phyloP scores from a whole-genome alignment of 2,888 invertebrate species.

The Caradrina clavipalpis region DNA sequence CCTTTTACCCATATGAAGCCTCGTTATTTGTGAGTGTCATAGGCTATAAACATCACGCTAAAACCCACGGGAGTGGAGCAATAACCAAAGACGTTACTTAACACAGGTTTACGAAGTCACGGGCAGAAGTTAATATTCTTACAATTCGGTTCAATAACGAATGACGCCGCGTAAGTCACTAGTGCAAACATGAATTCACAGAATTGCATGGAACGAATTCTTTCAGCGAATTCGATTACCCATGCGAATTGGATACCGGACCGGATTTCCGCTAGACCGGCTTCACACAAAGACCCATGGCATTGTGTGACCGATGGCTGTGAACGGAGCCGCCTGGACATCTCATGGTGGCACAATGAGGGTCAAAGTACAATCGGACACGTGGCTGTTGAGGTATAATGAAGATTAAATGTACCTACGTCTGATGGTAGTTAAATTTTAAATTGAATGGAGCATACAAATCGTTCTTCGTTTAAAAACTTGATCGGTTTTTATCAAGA shows the following conservation, averaged over 20 bases:
- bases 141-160: too few species aligned
- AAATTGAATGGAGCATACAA: not conserved
- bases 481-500: not conserved
- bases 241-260: slow-evolving; percentile 36
- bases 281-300: slow-evolving; percentile 37
- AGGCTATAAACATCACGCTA: too few species aligned
- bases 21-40: too few species aligned
- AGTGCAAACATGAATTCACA: slow-evolving; percentile 15
- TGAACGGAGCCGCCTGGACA: slow-evolving; percentile 33
- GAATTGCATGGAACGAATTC: slow-evolving; percentile 49
- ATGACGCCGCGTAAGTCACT: not conserved
- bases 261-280: slow-evolving; percentile 54
- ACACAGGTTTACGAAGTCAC: too few species aligned
- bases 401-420: slow-evolving; percentile 16
- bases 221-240: slow-evolving; percentile 50
- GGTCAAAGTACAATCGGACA: slow-evolving; percentile 45
- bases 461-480: too few species aligned
- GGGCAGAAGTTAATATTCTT: too few species aligned
- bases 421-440: not conserved
- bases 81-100: too few species aligned
- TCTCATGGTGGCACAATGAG: slow-evolving; percentile 55
- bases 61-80: too few species aligned
- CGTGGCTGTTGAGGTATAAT: slow-evolving; percentile 29
- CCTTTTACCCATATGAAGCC: too few species aligned
- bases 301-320: slow-evolving; percentile 57